A percentile compares a stretch with the other conserved stretches of the same genome.
These are phyloP conservation scores for Tursiops truncatus DNA, from an alignment of 2,113 vertebrate genomes.

Conservation along the genomic window DNA sequence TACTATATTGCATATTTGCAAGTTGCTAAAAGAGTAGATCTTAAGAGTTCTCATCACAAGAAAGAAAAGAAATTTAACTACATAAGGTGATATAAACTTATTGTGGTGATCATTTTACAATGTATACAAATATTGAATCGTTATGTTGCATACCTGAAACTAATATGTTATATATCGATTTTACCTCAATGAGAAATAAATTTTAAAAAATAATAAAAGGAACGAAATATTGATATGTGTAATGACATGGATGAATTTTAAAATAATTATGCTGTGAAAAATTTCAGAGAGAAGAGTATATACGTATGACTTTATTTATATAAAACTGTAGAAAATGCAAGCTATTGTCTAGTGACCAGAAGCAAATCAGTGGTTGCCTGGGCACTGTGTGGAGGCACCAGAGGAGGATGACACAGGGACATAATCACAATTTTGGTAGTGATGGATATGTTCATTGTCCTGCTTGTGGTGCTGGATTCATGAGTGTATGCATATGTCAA, in stretches of 20 bases:
- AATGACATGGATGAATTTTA: background rate
- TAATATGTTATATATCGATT: background rate
- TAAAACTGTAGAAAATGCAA: background rate
- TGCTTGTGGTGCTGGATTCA: background rate
- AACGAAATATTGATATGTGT: background rate
- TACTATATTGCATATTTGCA: background rate
- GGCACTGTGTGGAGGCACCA: background rate
- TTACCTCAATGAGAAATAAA: background rate
- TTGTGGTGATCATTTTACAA: background rate
- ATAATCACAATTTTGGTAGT: background rate
- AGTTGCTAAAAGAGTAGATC: background rate
- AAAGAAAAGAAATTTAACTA: background rate
- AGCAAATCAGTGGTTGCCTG: background rate
- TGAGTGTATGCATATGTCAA: background rate
- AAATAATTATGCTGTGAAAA: background rate
- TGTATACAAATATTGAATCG: background rate
- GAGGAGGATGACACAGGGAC: background rate
- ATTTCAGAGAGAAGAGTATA: background rate
- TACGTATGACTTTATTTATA: background rate
- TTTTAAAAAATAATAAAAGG: background rate
- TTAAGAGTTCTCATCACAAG: background rate
- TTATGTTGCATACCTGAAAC: background rate
- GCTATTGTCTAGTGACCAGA: background rate
- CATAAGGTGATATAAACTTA: background rate
- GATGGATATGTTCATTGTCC: background rate